phyloP scores from a whole-genome alignment of 1,140 invertebrate species.

The Drosophila kanapiae region DNA sequence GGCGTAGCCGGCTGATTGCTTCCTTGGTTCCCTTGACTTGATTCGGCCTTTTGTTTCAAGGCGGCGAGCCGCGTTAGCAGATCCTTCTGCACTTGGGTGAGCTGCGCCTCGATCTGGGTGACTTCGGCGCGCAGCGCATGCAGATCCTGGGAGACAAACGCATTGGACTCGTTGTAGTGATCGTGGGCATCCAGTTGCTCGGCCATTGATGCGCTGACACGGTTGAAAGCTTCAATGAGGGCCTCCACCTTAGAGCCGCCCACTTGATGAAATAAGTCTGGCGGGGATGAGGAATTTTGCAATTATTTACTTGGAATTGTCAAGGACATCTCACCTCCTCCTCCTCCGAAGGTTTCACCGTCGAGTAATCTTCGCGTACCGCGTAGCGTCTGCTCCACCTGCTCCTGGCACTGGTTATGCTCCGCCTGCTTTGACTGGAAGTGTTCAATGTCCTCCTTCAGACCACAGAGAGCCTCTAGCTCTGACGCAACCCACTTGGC shows the following conservation, averaged over 20 bases:
- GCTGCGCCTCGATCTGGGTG: conserved; percentile 55
- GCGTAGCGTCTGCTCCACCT: conserved; percentile 38
- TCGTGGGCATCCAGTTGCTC: conserved; percentile 69
- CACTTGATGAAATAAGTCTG: conserved; percentile 7
- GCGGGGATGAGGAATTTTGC: not conserved
- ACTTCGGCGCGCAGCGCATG: conserved; percentile 47
- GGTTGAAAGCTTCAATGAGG: conserved; percentile 61
- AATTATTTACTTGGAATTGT: not conserved
- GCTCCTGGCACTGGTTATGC: conserved; percentile 47
- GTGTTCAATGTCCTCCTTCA: conserved; percentile 64
- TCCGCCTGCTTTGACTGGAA: conserved; percentile 58
- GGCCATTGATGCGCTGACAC: conserved; percentile 54
- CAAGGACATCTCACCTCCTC: conserved; percentile 14
- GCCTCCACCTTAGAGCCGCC: conserved; percentile 38
- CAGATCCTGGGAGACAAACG: conserved; percentile 53
- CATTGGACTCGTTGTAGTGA: conserved; percentile 58
- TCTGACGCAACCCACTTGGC: not conserved
- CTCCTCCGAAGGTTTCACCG: not conserved
- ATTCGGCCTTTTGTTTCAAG: conserved; percentile 37
- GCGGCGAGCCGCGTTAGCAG: conserved; percentile 26
- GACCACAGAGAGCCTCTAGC: conserved; percentile 45
- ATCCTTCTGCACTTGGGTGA: conserved; percentile 50
- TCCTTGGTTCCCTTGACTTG: conserved; percentile 1
- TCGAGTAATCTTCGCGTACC: conserved; percentile 41
- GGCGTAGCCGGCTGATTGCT: conserved; percentile 42